phyloP scores from a whole-genome alignment of 2,113 vertebrate species.

The Marmota monax region DNA sequence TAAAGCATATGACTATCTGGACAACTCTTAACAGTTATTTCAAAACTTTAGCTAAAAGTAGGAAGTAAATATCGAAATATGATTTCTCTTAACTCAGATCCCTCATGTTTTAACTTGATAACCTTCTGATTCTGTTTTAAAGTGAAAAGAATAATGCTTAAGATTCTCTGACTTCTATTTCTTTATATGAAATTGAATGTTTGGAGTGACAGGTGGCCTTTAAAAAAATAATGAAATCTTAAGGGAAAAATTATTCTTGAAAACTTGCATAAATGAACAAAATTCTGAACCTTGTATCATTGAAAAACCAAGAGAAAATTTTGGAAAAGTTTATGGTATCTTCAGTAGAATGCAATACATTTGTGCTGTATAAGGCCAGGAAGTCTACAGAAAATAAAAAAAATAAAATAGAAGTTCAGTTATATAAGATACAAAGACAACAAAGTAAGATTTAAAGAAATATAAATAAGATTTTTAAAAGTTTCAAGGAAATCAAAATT shows the following conservation, averaged over 20 bases:
- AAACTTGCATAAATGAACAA: not conserved
- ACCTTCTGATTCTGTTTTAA: not conserved
- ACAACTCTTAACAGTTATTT: not conserved
- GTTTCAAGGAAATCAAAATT: constrained; percentile 25
- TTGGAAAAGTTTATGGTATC: not conserved
- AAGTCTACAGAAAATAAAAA: not conserved
- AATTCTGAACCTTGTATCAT: not conserved
- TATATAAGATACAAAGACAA: not conserved
- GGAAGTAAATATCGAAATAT: constrained; percentile 27
- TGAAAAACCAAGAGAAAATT: not conserved
- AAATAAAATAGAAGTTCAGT: not conserved
- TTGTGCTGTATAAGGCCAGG: not conserved
- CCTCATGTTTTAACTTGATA: constrained; percentile 19
- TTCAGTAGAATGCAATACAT: not conserved
- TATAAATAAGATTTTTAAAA: constrained; percentile 8
- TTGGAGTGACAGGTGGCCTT: not conserved
- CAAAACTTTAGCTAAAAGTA: constrained; percentile 18
- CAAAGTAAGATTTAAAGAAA: constrained; percentile 42
- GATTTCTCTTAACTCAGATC: not conserved
- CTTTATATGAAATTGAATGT: not conserved
- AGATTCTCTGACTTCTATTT: not conserved
- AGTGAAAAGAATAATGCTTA: not conserved
- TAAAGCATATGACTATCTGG: not conserved
- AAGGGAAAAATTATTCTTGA: not conserved
- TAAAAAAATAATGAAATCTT: not conserved